Base-by-base conservation (phyloP, 1,140 invertebrate species). In the Plutomurus gul region DNA sequence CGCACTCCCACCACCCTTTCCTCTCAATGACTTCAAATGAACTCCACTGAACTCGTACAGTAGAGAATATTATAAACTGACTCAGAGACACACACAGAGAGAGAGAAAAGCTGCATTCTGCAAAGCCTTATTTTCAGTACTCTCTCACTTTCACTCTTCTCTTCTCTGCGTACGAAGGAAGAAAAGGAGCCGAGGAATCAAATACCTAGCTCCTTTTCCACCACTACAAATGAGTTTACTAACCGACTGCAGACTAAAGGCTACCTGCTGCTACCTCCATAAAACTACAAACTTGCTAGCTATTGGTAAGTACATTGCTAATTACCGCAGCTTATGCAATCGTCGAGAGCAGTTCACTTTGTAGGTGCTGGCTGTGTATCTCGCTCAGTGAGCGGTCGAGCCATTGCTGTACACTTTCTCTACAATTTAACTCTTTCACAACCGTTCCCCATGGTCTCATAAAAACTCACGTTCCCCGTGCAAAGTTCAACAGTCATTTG, bases 401-500 rank as follows among this genome's bases (percentile, higher is more conserved):
- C n/a, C n/a, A n/a, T n/a, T n/a, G n/a, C n/a, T n/a, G n/a, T 65
- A 65, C 25, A 65, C 56, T 65, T 16, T 36, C n/a, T n/a, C n/a
- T 65, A 65, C 56, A 65, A 65, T 65, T 65, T 65, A 30, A 65
- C 18, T 65, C 30, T 30, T 30, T 36, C 56, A 13, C 56, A 60
- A 60, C 56, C 56, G 36, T 36, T 65, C 56, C 56, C 56, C 30
- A n/a, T n/a, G 56, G 56, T 33, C 56, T 65, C 25, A 65, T 65
- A 65, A 65, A 65, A 65, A 65, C 56, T 65, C 27, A 33, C 56
- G n/a, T 36, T 65, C 27, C 27, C 30, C 13, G 13, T 30, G 27
- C 25, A 65, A 65, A 65, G 56, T 65, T 65, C 56, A 65, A 16
- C 56, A 65, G 56, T 65, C 56, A 65, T 65, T 65, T 65, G 56